A percentile compares a stretch with the other conserved stretches of the same genome.
These are phyloP conservation scores for Brachymystax lenok DNA, from an alignment of 2,797 vertebrate genomes.

Conservation along the genomic window DNA sequence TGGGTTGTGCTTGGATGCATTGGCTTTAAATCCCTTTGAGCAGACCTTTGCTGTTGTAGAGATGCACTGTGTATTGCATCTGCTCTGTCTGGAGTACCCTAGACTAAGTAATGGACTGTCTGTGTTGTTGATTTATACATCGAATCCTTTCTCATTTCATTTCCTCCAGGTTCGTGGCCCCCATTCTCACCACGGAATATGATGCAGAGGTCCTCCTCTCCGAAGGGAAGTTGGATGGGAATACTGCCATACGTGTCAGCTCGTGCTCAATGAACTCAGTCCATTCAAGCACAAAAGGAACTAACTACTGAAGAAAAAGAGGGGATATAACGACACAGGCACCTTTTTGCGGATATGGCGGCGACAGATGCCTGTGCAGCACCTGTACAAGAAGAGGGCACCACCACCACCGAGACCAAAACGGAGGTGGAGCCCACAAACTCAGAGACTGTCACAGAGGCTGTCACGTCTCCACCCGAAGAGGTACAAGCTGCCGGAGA, in stretches of 20 bases:
- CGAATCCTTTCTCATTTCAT: not conserved
- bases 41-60: not conserved
- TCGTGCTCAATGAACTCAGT: constrained; percentile 74
- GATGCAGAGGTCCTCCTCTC: constrained; percentile 73
- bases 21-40: not conserved
- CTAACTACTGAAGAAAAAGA: constrained; percentile 32
- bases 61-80: not conserved
- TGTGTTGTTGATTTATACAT: constrained; percentile 26
- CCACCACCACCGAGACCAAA: constrained; percentile 51
- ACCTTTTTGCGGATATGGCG: constrained; percentile 61
- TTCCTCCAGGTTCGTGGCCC: constrained; percentile 4
- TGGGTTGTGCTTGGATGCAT: not conserved
- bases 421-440: constrained; percentile 54
- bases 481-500: constrained; percentile 17
- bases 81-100: constrained; percentile 13
- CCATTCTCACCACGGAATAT: constrained; percentile 52
- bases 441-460: constrained; percentile 52
- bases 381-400: constrained; percentile 69
- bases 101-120: constrained; percentile 52
- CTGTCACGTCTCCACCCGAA: constrained; percentile 6
- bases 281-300: constrained; percentile 61
- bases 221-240: constrained; percentile 51
- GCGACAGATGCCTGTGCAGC: constrained; percentile 70
- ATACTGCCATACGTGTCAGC: constrained; percentile 52
- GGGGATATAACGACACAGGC: constrained; percentile 1